These are phyloP conservation scores for Phalacrocorax carbo DNA, from an alignment of 2,113 vertebrate genomes.

Conservation along the genomic window DNA sequence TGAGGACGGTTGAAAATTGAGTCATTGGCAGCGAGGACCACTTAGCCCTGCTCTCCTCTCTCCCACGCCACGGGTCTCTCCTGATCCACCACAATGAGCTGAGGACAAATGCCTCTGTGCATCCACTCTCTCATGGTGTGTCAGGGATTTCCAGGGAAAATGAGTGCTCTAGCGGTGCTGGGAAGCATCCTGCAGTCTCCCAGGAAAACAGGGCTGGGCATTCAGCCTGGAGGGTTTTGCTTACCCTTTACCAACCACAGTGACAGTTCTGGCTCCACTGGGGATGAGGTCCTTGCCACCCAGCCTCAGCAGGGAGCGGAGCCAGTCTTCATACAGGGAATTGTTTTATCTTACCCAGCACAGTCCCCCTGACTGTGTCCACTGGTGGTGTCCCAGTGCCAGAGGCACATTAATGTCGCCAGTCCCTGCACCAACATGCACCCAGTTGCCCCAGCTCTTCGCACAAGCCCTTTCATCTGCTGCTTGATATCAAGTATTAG, in stretches of 20 bases:
- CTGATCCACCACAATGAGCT: rapidly evolving
- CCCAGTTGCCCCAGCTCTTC: neutral
- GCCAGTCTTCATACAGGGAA: neutral
- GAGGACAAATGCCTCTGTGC: neutral
- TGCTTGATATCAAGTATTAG: rapidly evolving
- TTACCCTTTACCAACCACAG: neutral
- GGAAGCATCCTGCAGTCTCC: neutral
- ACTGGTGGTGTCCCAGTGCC: neutral
- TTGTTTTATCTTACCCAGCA: neutral
- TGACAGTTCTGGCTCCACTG: rapidly evolving
- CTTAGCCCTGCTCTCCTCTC: neutral
- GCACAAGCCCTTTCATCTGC: neutral
- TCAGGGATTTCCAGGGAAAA: neutral
- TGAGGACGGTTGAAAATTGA: neutral
- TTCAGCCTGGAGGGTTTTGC: neutral
- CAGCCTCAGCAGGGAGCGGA: neutral
- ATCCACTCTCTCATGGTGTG: rapidly evolving
- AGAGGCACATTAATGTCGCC: neutral
- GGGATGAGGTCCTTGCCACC: neutral
- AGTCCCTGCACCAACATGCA: neutral
- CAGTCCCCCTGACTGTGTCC: neutral
- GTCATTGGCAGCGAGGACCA: rapidly evolving
- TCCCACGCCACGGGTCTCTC: rapidly evolving
- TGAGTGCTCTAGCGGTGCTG: rapidly evolving
- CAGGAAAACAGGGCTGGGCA: neutral